Conservation (phyloP, 2,888 invertebrate genomes). For the Cephus spinipes region DNA sequence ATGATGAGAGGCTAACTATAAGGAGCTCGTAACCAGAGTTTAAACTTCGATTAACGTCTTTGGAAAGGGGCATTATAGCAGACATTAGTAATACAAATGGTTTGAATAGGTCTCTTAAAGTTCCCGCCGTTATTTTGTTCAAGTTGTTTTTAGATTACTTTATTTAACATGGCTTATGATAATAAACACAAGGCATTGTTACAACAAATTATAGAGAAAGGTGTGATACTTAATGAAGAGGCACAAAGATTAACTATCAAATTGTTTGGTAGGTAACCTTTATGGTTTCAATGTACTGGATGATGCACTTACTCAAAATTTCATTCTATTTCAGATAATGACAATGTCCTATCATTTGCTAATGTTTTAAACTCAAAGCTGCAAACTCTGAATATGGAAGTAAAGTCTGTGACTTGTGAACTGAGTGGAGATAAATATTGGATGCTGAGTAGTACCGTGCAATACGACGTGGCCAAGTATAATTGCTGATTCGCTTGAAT, state of each 20-base stretch:
- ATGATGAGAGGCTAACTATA: no score
- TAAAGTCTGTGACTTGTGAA: constrained; percentile 52
- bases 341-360: constrained; percentile 11
- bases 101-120: no score
- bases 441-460: constrained; percentile 42
- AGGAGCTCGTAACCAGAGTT: no score
- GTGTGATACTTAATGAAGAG: constrained; percentile 36
- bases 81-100: no score
- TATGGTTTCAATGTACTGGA: neutral
- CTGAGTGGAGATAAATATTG: constrained; percentile 54
- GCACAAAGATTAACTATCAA: constrained; percentile 30
- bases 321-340: neutral
- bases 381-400: constrained; percentile 45
- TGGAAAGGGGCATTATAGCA: no score
- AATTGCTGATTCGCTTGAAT: neutral
- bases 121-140: no score
- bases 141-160: no score
- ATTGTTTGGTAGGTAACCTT: constrained; percentile 42
- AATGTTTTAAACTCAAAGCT: constrained; percentile 49
- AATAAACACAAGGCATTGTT: constrained; percentile 46
- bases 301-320: neutral
- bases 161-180: constrained; percentile 24
- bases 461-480: constrained; percentile 45
- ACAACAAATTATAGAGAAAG: constrained; percentile 50
- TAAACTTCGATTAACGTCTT: no score